Evolutionary conservation across 2,797 vertebrate genomes (phyloP).

Genomic region (Sebastes itinus): DNA sequence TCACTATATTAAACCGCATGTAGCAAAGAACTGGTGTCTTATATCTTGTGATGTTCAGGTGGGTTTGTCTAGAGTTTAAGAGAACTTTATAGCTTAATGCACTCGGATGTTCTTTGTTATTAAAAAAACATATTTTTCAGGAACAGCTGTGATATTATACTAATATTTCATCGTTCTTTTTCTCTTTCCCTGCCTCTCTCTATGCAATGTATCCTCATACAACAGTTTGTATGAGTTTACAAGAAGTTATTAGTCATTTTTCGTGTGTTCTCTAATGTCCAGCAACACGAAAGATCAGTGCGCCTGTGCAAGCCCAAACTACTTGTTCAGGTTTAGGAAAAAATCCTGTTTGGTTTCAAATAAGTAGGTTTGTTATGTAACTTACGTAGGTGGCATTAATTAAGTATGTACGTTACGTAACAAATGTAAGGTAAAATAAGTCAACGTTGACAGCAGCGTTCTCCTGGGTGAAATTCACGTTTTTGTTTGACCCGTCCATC

Average conservation of each 20-base stretch:
- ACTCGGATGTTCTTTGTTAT: background rate
- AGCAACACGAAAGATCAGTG: background rate
- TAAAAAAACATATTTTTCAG: background rate
- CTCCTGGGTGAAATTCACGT: background rate
- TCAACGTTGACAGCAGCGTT: background rate
- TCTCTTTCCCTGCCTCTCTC: constrained; percentile 6
- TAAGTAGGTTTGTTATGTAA: background rate
- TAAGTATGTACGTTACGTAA: background rate
- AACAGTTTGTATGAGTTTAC: background rate
- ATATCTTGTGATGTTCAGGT: background rate
- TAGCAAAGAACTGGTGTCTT: background rate
- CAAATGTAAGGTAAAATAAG: background rate
- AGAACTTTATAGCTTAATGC: background rate
- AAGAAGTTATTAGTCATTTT: background rate
- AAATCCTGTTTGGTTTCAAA: background rate
- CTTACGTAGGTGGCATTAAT: background rate
- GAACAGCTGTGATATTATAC: background rate
- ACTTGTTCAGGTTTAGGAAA: background rate
- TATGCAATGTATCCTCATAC: background rate
- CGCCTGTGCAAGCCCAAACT: background rate
- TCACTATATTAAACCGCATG: constrained; percentile 7
- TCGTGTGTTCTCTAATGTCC: background rate
- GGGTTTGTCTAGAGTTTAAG: background rate
- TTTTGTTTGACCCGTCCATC: background rate
- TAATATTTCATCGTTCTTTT: background rate